phyloP scores from a whole-genome alignment of 2,797 vertebrate species.

The Numenius phaeopus region DNA sequence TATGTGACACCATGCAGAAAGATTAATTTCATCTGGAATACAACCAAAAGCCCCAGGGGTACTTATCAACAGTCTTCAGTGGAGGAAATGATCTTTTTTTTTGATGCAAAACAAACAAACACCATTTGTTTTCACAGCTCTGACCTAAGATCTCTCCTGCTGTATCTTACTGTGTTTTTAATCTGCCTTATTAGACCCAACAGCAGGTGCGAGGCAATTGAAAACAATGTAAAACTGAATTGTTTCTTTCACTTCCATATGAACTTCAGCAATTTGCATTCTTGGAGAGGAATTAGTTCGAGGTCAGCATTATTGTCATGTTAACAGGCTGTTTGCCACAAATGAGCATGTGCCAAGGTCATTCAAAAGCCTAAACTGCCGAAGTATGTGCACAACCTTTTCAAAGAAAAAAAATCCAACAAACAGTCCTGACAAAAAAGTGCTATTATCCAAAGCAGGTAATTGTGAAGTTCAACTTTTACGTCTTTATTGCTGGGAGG shows the following conservation, averaged over 20 bases:
- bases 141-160: slow-evolving; percentile 66
- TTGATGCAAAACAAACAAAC: slow-evolving; percentile 66
- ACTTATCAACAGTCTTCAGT: slow-evolving; percentile 66
- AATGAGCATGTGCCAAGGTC: slow-evolving; percentile 40
- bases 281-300: slow-evolving; percentile 34
- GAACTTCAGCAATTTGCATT: slow-evolving; percentile 25
- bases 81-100: slow-evolving; percentile 67
- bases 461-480: not conserved
- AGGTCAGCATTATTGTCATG: slow-evolving; percentile 32
- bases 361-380: not conserved
- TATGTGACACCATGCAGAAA: slow-evolving; percentile 39
- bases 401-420: not conserved
- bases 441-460: not conserved
- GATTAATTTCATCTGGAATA: slow-evolving; percentile 54
- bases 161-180: slow-evolving; percentile 57
- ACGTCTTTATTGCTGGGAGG: not conserved
- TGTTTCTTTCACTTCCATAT: slow-evolving; percentile 13
- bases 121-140: slow-evolving; percentile 68
- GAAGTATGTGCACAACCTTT: not conserved
- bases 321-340: not conserved
- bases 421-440: not conserved
- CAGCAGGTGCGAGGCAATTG: slow-evolving; percentile 68
- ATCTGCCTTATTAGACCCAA: slow-evolving; percentile 12
- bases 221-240: slow-evolving; percentile 51
- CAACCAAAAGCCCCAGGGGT: not conserved